A percentile compares a stretch with the other conserved stretches of the same genome.
These are phyloP conservation scores for Lithophane ornitopus DNA, from an alignment of 2,888 invertebrate genomes.

Conservation along the genomic window DNA sequence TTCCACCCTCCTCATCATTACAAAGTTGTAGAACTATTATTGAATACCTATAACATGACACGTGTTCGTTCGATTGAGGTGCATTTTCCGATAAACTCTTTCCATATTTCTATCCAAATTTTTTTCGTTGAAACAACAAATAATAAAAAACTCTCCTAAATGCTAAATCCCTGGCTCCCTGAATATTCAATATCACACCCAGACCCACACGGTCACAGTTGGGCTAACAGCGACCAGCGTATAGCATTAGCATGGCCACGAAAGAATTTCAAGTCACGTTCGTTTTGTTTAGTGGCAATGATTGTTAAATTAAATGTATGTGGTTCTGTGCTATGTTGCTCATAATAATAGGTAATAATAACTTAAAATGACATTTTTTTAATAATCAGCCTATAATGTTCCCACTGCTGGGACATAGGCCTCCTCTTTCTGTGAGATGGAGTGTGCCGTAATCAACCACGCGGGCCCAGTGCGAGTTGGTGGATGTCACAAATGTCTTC, in stretches of 20 bases:
- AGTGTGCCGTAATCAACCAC: too few relatives aligned
- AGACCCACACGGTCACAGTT: slow-evolving; percentile 53
- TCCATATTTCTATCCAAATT: not conserved
- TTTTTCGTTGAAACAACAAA: not conserved
- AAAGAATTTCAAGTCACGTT: slow-evolving; percentile 48
- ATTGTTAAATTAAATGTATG: slow-evolving; percentile 35
- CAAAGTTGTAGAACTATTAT: too few relatives aligned
- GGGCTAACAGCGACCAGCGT: slow-evolving; percentile 51
- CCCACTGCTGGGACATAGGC: too few relatives aligned
- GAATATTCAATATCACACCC: slow-evolving; percentile 62
- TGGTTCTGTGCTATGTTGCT: slow-evolving; percentile 5
- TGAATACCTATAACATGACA: not conserved
- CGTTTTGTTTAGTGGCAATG: slow-evolving; percentile 18
- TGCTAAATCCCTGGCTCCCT: slow-evolving; percentile 45
- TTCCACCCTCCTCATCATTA: too few relatives aligned
- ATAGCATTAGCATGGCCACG: slow-evolving; percentile 39
- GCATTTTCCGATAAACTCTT: not conserved
- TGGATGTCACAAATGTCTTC: too few relatives aligned
- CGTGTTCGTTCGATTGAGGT: not conserved
- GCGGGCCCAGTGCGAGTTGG: too few relatives aligned
- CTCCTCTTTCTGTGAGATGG: too few relatives aligned
- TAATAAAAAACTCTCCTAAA: slow-evolving; percentile 21
- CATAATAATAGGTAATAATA: not conserved
- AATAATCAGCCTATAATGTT: too few relatives aligned
- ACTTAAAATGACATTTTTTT: not conserved